Percentiles rank a stretch among this genome's conserved stretches.
Evolutionary conservation across 2,113 vertebrate species (phyloP).

Genomic region (Arvicanthis niloticus): DNA sequence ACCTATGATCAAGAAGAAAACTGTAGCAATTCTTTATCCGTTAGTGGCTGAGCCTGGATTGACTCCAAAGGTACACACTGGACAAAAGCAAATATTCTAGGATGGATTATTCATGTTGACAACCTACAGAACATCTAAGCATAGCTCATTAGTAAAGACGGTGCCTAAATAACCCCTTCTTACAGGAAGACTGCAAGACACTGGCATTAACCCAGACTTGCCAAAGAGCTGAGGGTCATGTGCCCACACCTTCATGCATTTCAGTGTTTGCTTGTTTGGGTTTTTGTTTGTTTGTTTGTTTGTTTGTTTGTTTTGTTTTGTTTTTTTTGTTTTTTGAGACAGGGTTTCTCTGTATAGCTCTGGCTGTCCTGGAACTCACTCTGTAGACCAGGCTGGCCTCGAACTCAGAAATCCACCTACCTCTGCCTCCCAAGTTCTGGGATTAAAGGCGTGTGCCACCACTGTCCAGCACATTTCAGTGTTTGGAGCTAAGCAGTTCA

Average conservation of each 20-base stretch:
- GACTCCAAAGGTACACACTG: constrained; percentile 9
- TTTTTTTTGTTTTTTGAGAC: too few relatives aligned
- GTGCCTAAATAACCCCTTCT: constrained; percentile 23
- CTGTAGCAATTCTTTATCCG: background rate
- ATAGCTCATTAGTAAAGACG: background rate
- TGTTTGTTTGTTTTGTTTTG: too few relatives aligned
- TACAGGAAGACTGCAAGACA: background rate
- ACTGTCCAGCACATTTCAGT: too few relatives aligned
- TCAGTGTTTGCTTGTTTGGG: background rate
- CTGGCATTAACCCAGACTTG: constrained; percentile 11
- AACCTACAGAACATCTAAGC: constrained; percentile 28
- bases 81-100: constrained; percentile 35
- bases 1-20: constrained; percentile 15
- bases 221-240: background rate
- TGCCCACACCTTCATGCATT: background rate
- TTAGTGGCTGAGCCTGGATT: background rate
- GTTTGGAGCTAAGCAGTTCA: background rate
- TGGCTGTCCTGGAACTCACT: too few relatives aligned
- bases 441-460: too few relatives aligned
- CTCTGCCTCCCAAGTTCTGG: too few relatives aligned
- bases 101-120: constrained; percentile 17
- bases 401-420: too few relatives aligned
- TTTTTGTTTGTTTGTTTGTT: too few relatives aligned
- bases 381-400: too few relatives aligned
- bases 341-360: too few relatives aligned